These are phyloP conservation scores for Luscinia luscinia DNA, from an alignment of 2,797 vertebrate species.

Conservation along the genomic window DNA sequence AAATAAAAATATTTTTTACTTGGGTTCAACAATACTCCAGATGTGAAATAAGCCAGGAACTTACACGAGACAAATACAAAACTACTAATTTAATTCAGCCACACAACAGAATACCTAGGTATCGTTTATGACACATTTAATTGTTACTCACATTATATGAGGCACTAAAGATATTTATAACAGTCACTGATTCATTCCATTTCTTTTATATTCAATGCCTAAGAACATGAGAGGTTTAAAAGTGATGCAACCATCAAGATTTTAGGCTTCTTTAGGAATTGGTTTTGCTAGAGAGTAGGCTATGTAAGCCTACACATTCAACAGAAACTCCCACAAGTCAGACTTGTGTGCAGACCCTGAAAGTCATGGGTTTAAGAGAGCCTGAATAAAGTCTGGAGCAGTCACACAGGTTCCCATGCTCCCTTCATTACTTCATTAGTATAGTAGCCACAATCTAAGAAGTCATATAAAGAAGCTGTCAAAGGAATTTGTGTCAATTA, in stretches of 20 bases:
- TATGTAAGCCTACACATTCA: neutral
- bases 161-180: neutral
- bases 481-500: neutral
- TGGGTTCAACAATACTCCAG: neutral
- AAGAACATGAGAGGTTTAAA: neutral
- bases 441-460: neutral
- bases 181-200: neutral
- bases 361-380: neutral
- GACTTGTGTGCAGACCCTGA: neutral
- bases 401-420: neutral
- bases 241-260: neutral
- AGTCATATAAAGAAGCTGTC: neutral
- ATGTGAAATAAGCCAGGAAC: neutral
- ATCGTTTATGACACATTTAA: neutral
- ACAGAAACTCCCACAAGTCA: neutral
- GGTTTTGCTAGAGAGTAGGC: neutral
- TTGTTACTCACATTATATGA: neutral
- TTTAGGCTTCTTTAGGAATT: neutral
- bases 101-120: neutral
- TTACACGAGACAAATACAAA: neutral
- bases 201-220: neutral
- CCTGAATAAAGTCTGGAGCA: neutral
- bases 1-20: neutral
- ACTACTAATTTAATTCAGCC: neutral
- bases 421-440: neutral